A percentile compares a stretch with the other conserved stretches of the same genome.
These are phyloP conservation scores for Anas acuta DNA, from an alignment of 2,797 vertebrate genomes.

Conservation along the genomic window DNA sequence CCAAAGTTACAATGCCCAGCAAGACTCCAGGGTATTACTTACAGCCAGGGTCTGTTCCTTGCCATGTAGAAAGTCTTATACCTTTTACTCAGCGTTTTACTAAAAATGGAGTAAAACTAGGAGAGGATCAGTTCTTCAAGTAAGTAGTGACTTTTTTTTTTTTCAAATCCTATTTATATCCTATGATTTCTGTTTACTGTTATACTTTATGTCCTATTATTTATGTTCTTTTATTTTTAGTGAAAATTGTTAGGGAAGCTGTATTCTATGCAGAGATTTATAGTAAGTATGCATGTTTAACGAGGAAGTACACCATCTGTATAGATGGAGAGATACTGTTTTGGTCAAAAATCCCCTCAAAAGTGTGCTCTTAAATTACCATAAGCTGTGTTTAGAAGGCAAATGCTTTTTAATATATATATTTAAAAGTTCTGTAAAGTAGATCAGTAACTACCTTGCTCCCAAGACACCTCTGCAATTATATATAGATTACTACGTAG, in stretches of 20 bases:
- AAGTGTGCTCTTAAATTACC: not conserved
- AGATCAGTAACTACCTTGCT: not conserved
- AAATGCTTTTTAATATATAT: not conserved
- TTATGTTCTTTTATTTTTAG: not conserved
- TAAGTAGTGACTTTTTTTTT: slow-evolving; percentile 62
- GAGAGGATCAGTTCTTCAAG: slow-evolving; percentile 92
- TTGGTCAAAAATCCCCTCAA: not conserved
- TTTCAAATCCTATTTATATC: not conserved
- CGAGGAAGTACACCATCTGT: not conserved
- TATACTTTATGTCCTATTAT: not conserved
- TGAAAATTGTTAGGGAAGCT: not conserved
- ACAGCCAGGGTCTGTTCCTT: slow-evolving; percentile 85
- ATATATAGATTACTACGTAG: not conserved
- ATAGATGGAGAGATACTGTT: not conserved
- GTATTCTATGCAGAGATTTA: not conserved
- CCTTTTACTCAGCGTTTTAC: slow-evolving; percentile 90
- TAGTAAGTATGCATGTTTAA: not conserved
- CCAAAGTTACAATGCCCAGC: slow-evolving; percentile 89
- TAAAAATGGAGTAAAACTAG: slow-evolving; percentile 85
- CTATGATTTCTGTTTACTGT: not conserved
- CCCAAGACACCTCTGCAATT: too few relatives aligned
- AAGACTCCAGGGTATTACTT: slow-evolving; percentile 92
- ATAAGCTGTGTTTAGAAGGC: not conserved
- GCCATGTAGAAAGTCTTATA: slow-evolving; percentile 91
- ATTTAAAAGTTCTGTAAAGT: not conserved